Conservation (phyloP, 2,113 vertebrate species). For the Microcebus jonahi region DNA sequence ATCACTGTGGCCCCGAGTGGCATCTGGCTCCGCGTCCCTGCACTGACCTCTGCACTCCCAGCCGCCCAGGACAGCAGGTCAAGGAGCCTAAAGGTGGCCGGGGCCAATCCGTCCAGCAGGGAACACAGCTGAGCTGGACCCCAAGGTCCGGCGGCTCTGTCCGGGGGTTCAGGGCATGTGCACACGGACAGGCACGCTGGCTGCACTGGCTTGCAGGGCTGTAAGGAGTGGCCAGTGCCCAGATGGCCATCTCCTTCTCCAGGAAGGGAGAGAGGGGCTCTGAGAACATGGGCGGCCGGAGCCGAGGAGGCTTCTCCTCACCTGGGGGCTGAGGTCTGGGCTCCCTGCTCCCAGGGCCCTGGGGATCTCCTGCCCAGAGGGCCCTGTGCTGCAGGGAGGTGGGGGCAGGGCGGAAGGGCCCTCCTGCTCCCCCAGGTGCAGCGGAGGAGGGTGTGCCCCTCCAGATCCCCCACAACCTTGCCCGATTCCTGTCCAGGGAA, state of each 20-base stretch:
- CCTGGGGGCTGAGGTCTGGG: neutral
- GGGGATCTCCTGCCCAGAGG: neutral
- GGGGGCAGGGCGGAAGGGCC: accelerated
- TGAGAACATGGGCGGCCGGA: neutral
- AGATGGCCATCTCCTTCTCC: neutral
- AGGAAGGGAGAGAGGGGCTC: neutral
- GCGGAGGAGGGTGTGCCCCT: neutral
- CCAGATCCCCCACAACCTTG: too few relatives aligned
- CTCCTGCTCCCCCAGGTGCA: too few relatives aligned
- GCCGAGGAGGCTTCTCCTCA: neutral
- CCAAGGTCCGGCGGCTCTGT: accelerated
- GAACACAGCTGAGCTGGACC: neutral
- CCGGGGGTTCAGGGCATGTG: neutral
- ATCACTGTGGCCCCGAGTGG: too few relatives aligned
- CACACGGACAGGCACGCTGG: accelerated
- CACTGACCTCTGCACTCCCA: neutral
- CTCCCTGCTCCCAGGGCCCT: neutral
- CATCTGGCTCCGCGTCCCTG: neutral
- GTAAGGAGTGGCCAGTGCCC: neutral
- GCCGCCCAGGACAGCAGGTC: accelerated
- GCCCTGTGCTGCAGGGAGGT: neutral
- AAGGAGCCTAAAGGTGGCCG: neutral
- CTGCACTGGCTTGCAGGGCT: neutral
- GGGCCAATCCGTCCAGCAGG: too few relatives aligned
- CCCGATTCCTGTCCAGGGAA: neutral